phyloP scores from a whole-genome alignment of 2,797 vertebrate genomes.

The Anguilla megastoma region DNA sequence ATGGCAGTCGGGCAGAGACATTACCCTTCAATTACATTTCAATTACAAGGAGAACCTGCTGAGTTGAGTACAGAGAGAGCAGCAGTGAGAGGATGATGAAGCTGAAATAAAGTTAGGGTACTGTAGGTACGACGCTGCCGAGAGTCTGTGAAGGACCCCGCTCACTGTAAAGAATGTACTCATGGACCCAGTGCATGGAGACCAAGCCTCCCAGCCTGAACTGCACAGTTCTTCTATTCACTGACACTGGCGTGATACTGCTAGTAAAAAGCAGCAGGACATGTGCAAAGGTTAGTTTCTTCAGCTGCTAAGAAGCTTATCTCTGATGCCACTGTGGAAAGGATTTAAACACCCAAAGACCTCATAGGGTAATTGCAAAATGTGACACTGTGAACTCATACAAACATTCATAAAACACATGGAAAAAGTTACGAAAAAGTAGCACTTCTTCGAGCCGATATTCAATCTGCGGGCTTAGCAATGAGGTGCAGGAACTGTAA shows the following conservation, averaged over 20 bases:
- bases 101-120: neutral
- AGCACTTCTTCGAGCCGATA: neutral
- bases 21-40: too few species aligned
- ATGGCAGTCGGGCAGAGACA: neutral
- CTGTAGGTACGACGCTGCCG: too few species aligned
- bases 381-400: neutral
- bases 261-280: neutral
- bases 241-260: neutral
- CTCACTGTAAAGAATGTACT: neutral
- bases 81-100: neutral
- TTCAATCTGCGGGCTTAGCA: neutral
- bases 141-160: too few species aligned
- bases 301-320: neutral
- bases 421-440: neutral
- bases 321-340: neutral
- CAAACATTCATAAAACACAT: neutral
- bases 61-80: neutral
- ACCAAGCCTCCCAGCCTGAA: neutral
- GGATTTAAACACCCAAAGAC: slow-evolving; percentile 1
- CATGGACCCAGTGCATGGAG: neutral
- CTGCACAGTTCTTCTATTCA: neutral
- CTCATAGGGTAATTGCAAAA: neutral
- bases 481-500: neutral
- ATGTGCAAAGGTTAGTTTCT: neutral
- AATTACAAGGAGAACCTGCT: neutral